Conservation (phyloP, 2,797 vertebrate genomes). For the Xyrichtys novacula region DNA sequence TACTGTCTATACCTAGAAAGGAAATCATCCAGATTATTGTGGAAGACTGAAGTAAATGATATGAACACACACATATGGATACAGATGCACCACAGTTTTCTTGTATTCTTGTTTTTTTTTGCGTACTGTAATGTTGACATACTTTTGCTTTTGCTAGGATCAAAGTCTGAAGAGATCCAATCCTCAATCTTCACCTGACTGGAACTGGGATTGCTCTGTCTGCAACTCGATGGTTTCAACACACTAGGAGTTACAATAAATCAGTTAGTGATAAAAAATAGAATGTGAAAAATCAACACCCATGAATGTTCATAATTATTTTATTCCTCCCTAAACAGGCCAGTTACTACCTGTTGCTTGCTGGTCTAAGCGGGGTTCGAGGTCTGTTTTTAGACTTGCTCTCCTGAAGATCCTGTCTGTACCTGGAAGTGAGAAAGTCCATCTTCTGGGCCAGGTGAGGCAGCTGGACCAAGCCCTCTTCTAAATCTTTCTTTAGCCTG, state of each 20-base stretch:
- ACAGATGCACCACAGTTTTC: not conserved
- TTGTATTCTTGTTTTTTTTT: not conserved
- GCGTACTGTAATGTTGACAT: not conserved
- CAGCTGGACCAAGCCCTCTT: conserved; percentile 79
- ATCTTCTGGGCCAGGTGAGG: conserved; percentile 78
- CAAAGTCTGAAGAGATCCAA: conserved; percentile 83
- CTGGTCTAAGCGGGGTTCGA: conserved; percentile 44
- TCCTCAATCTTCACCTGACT: conserved; percentile 69
- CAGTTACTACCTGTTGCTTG: conserved; percentile 67
- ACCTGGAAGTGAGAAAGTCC: conserved; percentile 73
- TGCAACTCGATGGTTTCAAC: conserved; percentile 41
- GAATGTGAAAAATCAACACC: not conserved
- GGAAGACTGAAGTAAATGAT: not conserved
- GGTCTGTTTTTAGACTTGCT: conserved; percentile 59
- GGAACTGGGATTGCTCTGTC: conserved; percentile 41
- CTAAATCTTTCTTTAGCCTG: conserved; percentile 79
- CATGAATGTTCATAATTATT: not conserved
- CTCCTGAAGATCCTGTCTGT: conserved; percentile 67
- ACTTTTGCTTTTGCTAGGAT: conserved; percentile 78
- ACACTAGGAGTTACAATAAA: conserved; percentile 29
- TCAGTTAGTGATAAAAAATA: not conserved
- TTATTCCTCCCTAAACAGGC: not conserved
- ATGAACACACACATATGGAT: not conserved
- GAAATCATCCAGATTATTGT: conserved; percentile 3
- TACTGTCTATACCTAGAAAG: conserved; percentile 58